phyloP scores from a whole-genome alignment of 2,113 vertebrate genomes.

The Sula dactylatra region DNA sequence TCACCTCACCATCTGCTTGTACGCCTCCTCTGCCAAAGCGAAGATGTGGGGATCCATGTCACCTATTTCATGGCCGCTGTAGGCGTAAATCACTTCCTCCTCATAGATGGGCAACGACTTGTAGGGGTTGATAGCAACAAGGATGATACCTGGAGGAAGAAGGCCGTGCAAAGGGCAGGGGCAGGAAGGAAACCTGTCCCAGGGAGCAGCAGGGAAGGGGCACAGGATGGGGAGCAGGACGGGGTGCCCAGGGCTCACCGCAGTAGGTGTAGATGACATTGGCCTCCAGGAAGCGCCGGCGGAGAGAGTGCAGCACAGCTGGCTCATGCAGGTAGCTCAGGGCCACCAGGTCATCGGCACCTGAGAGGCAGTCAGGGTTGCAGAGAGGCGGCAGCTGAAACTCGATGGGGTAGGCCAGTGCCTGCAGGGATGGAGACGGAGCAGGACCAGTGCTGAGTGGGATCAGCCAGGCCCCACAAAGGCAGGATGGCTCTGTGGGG shows the following conservation, averaged over 20 bases:
- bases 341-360: conserved; percentile 75
- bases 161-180: neutral
- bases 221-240: neutral
- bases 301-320: conserved; percentile 79
- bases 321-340: conserved; percentile 66
- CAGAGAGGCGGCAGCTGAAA: conserved; percentile 71
- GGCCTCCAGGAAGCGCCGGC: conserved; percentile 78
- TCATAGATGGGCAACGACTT: neutral
- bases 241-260: conserved; percentile 26
- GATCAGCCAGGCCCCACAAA: rapidly evolving
- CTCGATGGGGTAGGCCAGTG: conserved; percentile 34
- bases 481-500: neutral
- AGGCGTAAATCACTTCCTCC: neutral
- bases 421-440: neutral
- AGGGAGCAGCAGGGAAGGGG: rapidly evolving
- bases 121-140: neutral
- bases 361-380: conserved; percentile 78
- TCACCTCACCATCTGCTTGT: conserved; percentile 18
- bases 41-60: neutral
- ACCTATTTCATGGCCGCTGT: neutral
- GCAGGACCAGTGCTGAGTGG: rapidly evolving
- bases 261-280: conserved; percentile 82
- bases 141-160: neutral
- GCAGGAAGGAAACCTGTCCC: neutral
- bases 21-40: neutral